Base-by-base conservation (phyloP, 2,113 vertebrate genomes). In the Aythya baeri region DNA sequence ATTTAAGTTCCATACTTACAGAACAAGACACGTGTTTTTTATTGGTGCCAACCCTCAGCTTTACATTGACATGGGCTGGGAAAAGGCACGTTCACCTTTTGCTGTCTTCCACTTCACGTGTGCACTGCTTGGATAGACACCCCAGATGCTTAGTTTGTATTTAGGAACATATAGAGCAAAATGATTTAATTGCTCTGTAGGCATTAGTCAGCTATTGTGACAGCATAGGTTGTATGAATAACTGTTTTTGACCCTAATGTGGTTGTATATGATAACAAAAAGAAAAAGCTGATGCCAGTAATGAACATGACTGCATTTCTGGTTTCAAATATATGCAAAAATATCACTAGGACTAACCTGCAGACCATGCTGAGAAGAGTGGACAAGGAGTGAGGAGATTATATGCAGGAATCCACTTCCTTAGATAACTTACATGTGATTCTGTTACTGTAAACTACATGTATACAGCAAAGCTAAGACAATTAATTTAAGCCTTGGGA, bases 101-200 rank as follows among this genome's bases (percentile, higher is more conserved):
- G 1, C 38, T 54, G 0, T 70, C 13, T 83, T 65, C 23, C 4
- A 52, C 26, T 13, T 85, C 34, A 9, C 5, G 2, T 17, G 10
- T 66, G 3, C 1, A 2, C 17, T 66, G 9, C 25, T 87, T 72
- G 32, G 4, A 4, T 57, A 5, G 38, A 20, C 6, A 61, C 9
- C 9, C 5, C 2, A 1, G 17, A 49, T n/a, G 18, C 57, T 55
- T 5, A 0, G 4, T 17, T 57, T 55, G 16, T 26, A 12, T 4
- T 32, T 13, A n/a, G 36, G 25, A 63, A 41, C 41, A 4, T 9
- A 8, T 67, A 61, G 7, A 89, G 23, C 9, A n/a, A 10, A 25
- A 6, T 27, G 38, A 44, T 61, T 73, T 11, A 27, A 43, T 71
- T 43, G 6, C 11, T 55, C 27, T 72, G 36, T 22, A 83, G 71